Base-by-base conservation (phyloP, 1,140 invertebrate genomes). In the Harpegnathos saltator region DNA sequence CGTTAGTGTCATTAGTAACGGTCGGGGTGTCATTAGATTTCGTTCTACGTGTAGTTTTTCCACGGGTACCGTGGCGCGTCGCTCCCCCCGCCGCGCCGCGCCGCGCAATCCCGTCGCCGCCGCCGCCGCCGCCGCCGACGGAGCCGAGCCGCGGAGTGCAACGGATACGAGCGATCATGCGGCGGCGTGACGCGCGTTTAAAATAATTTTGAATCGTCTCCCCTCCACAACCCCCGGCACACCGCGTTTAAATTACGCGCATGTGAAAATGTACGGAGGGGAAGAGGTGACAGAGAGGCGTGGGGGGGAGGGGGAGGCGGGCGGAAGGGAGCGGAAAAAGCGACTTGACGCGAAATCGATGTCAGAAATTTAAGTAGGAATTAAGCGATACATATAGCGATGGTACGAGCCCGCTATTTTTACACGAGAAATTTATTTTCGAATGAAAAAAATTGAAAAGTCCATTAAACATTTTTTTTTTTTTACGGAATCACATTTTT, bases 21-120 rank as follows among this genome's bases (percentile, higher is more conserved):
- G 93, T 94, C 93, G 90, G 91, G 91, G 91, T 94, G 93, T 94
- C 93, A 94, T 94, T 94, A 94, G 93, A 94, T 94, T 94, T 93
- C 83, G 89, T 90, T 93, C 92, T 89, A 90, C 91, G 90, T 91
- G 90, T 91, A 93, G 92, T 92, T 94, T 93, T 94, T 93, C 92
- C 91, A 87, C 59, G 58, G 75, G 84, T 78, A 74, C 82, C 59
- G 29, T 65, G 65, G 29, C 29, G 29, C 29, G 29, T 33, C 29
- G 29, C 5, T 48, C 38, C 33, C 22, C 4, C 24, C 19, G 3
- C 29, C 15, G 3, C 52, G 29, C 29, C 29, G 15, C 12, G 14
- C 17, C 66, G n/a, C 48, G n/a, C n/a, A n/a, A n/a, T n/a, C n/a
- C n/a, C n/a, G n/a, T n/a, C n/a, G n/a, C 4, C 52, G 29, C 29